Conservation (phyloP, 2,113 vertebrate genomes). For the Ellobius talpinus region DNA sequence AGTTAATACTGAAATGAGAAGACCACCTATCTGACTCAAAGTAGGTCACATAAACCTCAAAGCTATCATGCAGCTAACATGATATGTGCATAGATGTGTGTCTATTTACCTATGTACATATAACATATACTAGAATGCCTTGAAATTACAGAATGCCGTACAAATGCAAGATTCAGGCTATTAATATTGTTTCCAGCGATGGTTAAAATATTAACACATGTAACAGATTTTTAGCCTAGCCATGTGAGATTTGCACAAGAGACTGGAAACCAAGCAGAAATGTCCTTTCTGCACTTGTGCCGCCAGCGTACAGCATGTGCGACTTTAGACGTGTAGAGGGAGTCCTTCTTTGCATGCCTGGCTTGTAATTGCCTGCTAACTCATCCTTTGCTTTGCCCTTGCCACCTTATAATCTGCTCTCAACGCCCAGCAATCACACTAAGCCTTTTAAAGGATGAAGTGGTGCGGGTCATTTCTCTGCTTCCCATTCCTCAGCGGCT, state of each 20-base stretch:
- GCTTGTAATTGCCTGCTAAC: not conserved
- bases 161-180: not conserved
- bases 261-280: not conserved
- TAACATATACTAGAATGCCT: not conserved
- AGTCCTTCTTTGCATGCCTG: not conserved
- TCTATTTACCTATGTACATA: not conserved
- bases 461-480: not conserved
- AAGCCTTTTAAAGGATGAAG: constrained; percentile 30
- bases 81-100: not conserved
- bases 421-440: not conserved
- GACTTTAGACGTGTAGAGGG: not conserved
- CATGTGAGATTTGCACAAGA: not conserved
- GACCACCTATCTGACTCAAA: not conserved
- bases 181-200: not conserved
- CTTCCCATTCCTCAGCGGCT: not conserved
- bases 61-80: not conserved
- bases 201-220: not conserved
- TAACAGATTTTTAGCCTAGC: not conserved
- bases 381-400: not conserved
- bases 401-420: not conserved
- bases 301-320: not conserved
- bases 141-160: not conserved
- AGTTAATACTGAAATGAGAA: not conserved
- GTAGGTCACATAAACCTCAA: not conserved
- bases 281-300: not conserved